Evolutionary conservation across 2,888 invertebrate species (phyloP).

Genomic region (Sarcophaga rosellei): DNA sequence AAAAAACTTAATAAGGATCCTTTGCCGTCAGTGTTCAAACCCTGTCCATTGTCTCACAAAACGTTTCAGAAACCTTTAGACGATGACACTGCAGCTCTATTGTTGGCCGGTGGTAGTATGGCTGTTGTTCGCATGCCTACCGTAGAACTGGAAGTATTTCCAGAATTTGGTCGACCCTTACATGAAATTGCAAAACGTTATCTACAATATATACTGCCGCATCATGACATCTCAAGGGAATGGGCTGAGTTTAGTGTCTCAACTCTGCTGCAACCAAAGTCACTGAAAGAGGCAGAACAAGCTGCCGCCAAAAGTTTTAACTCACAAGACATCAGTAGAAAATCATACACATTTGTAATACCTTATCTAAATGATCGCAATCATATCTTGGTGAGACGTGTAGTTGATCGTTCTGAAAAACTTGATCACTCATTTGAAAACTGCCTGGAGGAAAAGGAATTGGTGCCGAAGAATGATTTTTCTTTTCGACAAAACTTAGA

Average conservation of each 20-base stretch:
- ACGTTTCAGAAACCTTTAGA: conserved; percentile 75
- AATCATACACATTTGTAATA: conserved; percentile 83
- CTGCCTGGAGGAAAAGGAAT: conserved; percentile 52
- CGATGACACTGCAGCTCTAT: conserved; percentile 75
- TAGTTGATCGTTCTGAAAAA: conserved; percentile 78
- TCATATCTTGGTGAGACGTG: conserved; percentile 82
- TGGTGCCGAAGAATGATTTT: conserved; percentile 71
- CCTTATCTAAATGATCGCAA: conserved; percentile 84
- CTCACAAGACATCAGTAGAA: conserved; percentile 49
- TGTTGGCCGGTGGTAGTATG: conserved; percentile 77
- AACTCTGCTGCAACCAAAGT: conserved; percentile 72
- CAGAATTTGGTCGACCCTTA: conserved; percentile 76
- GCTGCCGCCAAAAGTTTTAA: conserved; percentile 63
- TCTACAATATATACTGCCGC: conserved; percentile 78
- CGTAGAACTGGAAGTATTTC: conserved; percentile 79
- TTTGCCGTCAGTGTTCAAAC: conserved; percentile 74
- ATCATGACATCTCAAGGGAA: conserved; percentile 78
- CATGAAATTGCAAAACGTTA: conserved; percentile 79
- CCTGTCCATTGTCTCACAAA: conserved; percentile 80
- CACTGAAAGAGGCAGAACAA: conserved; percentile 70
- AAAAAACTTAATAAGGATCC: conserved; percentile 74
- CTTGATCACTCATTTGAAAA: conserved; percentile 74
- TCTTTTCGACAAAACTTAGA: conserved; percentile 73
- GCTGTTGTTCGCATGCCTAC: conserved; percentile 79
- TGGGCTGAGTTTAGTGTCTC: conserved; percentile 81